Percentiles rank a stretch among this genome's conserved stretches.
These are phyloP conservation scores for Pygocentrus nattereri DNA, from an alignment of 2,797 vertebrate species.

Conservation along the genomic window DNA sequence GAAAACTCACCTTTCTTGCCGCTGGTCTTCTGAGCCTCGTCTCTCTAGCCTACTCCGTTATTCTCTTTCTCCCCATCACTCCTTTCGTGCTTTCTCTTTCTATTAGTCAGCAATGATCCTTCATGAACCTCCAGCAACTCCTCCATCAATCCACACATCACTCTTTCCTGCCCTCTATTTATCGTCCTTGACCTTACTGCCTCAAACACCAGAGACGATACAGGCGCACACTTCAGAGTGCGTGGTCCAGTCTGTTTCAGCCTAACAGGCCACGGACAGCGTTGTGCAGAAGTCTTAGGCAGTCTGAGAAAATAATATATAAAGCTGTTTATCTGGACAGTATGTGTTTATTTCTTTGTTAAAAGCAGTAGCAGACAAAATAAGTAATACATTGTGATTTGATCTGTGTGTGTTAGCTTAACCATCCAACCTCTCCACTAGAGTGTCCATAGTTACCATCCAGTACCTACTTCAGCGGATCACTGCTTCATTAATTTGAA, in stretches of 20 bases:
- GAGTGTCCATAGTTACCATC: no score
- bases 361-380: no score
- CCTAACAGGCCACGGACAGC: neutral
- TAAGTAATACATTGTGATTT: no score
- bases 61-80: neutral
- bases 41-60: neutral
- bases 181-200: neutral
- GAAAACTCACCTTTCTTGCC: neutral
- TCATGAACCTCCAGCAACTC: neutral
- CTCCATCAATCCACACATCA: neutral
- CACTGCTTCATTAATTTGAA: no score
- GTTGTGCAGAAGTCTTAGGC: no score
- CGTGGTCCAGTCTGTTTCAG: neutral
- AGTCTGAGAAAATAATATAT: no score
- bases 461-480: no score
- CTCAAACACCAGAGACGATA: neutral
- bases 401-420: no score
- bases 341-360: no score
- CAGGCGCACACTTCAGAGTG: neutral
- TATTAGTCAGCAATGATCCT: neutral
- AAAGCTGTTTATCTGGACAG: no score
- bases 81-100: neutral
- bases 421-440: no score
- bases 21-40: neutral
- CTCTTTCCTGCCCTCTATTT: neutral